These are phyloP conservation scores for Drosophila sp. DNA, from an alignment of 1,140 invertebrate genomes.

Conservation along the genomic window DNA sequence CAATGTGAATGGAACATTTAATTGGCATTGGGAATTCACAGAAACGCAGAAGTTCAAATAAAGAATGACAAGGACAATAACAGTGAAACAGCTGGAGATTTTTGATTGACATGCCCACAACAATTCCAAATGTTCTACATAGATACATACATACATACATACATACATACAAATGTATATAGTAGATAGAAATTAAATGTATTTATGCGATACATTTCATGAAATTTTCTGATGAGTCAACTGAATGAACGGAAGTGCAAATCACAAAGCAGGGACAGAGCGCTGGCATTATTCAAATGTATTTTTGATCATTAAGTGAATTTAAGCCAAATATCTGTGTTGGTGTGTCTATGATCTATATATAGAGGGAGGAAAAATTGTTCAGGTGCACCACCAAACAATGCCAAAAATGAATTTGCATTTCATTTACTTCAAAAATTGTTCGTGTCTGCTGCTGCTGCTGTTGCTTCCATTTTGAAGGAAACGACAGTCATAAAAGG, in stretches of 20 bases:
- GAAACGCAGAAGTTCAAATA: conserved; percentile 35
- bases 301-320: conserved; percentile 72
- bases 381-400: conserved; percentile 50
- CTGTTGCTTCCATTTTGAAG: conserved; percentile 37
- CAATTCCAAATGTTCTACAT: conserved; percentile 29
- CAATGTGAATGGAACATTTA: conserved; percentile 70
- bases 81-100: conserved; percentile 59
- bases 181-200: not conserved
- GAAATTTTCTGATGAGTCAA: conserved; percentile 62
- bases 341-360: conserved; percentile 20
- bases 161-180: conserved; percentile 22
- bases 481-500: conserved; percentile 67
- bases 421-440: conserved; percentile 51
- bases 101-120: conserved; percentile 60
- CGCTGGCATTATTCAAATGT: conserved; percentile 60
- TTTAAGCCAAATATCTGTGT: conserved; percentile 40
- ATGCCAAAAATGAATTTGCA: conserved; percentile 57
- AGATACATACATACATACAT: conserved; percentile 44
- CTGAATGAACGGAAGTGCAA: conserved; percentile 61
- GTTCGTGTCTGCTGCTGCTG: conserved; percentile 50
- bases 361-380: conserved; percentile 48
- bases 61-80: conserved; percentile 54
- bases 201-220: conserved; percentile 1
- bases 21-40: conserved; percentile 67
- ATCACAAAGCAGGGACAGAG: conserved; percentile 29